Base-by-base conservation (phyloP, 1,140 invertebrate genomes). In the Drosophila varians region DNA sequence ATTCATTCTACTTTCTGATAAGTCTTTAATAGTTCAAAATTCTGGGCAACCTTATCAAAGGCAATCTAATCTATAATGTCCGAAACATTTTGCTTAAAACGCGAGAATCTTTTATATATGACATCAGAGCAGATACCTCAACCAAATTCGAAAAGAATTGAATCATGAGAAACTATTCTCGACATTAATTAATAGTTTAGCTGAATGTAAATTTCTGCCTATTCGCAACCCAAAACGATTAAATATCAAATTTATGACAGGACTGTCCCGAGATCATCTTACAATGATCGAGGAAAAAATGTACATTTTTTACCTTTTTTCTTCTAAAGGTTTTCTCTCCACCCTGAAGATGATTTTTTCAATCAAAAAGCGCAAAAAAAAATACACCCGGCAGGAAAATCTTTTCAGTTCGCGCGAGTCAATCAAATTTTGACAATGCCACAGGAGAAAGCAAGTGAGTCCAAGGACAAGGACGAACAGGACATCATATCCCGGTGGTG, bases 211-310 rank as follows among this genome's bases (percentile, higher is more conserved):
- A 72, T 71, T 53, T 6, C 8, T 57, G 45, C 36, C 12, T 8
- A 12, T 21, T 7, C 31, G 5, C 26, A 70, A 23, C 46, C 42
- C 51, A 52, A 69, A 73, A 48, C 80, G 73, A 87, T 86, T 87
- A 86, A 86, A 74, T 87, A 75, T 87, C 82, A 86, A 86, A 87
- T 86, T 86, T 86, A 86, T 80, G 80, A 86, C 70, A 71, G n/a
- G 54, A 51, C 31, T 48, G 28, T 31, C 66, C 70, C 54, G 53
- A 74, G 77, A 86, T 86, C 80, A 86, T 61, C 77, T 86, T 86
- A 87, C 80, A 62, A 62, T 42, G 55, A 77, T 70, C 46, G 14
- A 23, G 36, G 43, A 70, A 64, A 46, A 28, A 58, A 36, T 19
- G 8, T 26, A 48, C 43, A 45, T 64, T 52, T 38, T 52, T 64